These are phyloP conservation scores for Bubo bubo DNA, from an alignment of 2,113 vertebrate genomes.

Conservation along the genomic window DNA sequence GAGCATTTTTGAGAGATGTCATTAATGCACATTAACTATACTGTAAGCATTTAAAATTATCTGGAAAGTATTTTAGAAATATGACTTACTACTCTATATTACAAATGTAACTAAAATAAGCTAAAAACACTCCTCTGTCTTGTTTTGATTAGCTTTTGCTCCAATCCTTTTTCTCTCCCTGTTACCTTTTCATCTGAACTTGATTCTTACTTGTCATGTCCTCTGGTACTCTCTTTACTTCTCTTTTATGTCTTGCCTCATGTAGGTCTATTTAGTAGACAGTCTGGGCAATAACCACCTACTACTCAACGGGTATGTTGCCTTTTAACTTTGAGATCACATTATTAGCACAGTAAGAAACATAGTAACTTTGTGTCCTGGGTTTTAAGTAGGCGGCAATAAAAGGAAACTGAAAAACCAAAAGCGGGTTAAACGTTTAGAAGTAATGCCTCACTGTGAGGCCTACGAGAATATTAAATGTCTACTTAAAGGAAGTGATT, in stretches of 20 bases:
- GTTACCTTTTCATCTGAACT: not conserved
- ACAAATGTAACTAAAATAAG: not conserved
- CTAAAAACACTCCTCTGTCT: not conserved
- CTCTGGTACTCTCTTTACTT: not conserved
- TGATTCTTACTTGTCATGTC: not conserved
- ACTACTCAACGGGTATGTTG: not conserved
- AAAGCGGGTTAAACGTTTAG: not conserved
- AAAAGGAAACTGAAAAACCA: not conserved
- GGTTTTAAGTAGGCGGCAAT: not conserved
- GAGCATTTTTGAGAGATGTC: not conserved
- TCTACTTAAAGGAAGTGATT: conserved; percentile 1
- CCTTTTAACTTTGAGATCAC: not conserved
- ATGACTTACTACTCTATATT: not conserved
- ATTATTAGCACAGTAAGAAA: not conserved
- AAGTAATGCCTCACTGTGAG: not conserved
- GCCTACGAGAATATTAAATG: not conserved
- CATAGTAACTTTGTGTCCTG: not conserved
- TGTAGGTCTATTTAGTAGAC: not conserved
- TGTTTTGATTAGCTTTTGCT: not conserved
- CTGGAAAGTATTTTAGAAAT: not conserved
- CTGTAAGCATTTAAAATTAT: not conserved
- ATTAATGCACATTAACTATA: not conserved
- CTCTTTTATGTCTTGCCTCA: not conserved
- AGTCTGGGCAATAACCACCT: not conserved
- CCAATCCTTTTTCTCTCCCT: not conserved